phyloP scores from a whole-genome alignment of 1,140 invertebrate species.

The Drosophila trapezifrons region DNA sequence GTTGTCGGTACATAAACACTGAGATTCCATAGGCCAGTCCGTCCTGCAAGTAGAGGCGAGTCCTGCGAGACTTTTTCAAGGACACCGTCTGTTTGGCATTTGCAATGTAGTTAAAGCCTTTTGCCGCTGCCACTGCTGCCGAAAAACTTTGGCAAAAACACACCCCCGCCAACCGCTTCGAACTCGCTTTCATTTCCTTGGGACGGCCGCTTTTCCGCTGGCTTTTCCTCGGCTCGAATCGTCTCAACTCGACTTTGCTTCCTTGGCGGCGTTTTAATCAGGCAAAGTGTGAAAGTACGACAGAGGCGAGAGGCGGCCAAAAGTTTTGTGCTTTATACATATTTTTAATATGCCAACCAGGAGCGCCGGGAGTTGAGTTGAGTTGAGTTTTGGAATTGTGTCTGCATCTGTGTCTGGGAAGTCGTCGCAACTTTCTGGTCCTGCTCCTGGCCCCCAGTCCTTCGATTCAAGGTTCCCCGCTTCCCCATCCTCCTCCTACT shows the following conservation, averaged over 20 bases:
- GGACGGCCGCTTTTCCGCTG: conserved; percentile 23
- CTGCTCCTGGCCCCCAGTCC: neutral
- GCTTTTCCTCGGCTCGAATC: conserved; percentile 18
- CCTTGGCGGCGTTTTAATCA: conserved; percentile 55
- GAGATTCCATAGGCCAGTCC: conserved; percentile 44
- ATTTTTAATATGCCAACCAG: conserved; percentile 60
- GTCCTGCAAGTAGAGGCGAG: conserved; percentile 4
- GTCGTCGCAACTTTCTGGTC: conserved; percentile 42
- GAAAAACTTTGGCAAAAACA: conserved; percentile 54
- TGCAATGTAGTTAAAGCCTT: conserved; percentile 76
- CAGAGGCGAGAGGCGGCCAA: conserved; percentile 20
- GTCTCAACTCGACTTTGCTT: conserved; percentile 5
- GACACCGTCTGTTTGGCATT: conserved; percentile 77
- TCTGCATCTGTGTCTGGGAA: conserved; percentile 56
- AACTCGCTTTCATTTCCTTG: conserved; percentile 25
- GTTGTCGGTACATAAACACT: conserved; percentile 54
- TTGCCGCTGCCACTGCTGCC: conserved; percentile 52
- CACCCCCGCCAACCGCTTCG: conserved; percentile 1
- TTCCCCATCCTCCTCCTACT: neutral
- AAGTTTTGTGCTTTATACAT: conserved; percentile 57
- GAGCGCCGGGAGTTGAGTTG: conserved; percentile 9
- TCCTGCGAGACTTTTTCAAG: conserved; percentile 68
- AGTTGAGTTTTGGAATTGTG: conserved; percentile 35
- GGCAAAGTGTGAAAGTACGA: conserved; percentile 62
- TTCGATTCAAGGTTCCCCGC: conserved; percentile 24